Percentiles rank a stretch among this genome's conserved stretches.
phyloP scores from a whole-genome alignment of 2,113 vertebrate species.

The Onychostoma macrolepis region DNA sequence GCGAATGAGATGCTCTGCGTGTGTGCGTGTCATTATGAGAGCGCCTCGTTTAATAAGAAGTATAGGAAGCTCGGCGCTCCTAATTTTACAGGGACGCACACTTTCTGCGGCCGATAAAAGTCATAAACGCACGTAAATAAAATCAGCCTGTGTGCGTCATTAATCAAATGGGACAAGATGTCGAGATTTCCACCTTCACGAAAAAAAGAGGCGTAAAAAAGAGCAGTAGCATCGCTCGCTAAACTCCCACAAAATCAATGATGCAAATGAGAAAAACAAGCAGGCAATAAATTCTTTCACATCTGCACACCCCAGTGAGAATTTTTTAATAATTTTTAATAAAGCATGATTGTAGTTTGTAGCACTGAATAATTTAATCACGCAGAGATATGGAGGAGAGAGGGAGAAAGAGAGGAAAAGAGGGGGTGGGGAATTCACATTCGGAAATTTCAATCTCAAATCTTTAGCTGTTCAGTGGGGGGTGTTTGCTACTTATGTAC shows the following conservation, averaged over 20 bases:
- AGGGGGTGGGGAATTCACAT: constrained; percentile 47
- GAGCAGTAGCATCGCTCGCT: constrained; percentile 84
- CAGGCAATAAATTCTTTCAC: constrained; percentile 98
- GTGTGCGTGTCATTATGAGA: constrained; percentile 58
- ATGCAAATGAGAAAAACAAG: constrained; percentile 99
- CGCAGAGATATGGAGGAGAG: constrained; percentile 81
- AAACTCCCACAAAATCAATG: constrained; percentile 94
- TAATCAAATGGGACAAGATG: constrained; percentile 84
- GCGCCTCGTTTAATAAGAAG: constrained; percentile 61
- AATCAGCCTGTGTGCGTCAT: constrained; percentile 82
- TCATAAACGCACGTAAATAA: constrained; percentile 89
- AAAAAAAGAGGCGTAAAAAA: constrained; percentile 69
- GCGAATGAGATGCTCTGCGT: constrained; percentile 54
- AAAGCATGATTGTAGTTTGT: constrained; percentile 99
- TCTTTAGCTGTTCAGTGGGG: constrained; percentile 14
- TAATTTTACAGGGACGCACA: constrained; percentile 51
- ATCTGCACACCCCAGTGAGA: constrained; percentile 90
- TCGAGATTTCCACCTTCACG: constrained; percentile 71
- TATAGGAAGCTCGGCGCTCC: constrained; percentile 46
- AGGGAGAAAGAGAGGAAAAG: constrained; percentile 45
- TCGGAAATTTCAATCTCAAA: constrained; percentile 58
- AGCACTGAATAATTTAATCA: constrained; percentile 99
- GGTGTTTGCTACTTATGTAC: constrained; percentile 30
- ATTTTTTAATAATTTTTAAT: constrained; percentile 99
- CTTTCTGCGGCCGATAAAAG: constrained; percentile 68